Evolutionary conservation across 2,113 vertebrate genomes (phyloP), one percentile per base, ranked within the genome.

Genomic region (Mus pahari): DNA sequence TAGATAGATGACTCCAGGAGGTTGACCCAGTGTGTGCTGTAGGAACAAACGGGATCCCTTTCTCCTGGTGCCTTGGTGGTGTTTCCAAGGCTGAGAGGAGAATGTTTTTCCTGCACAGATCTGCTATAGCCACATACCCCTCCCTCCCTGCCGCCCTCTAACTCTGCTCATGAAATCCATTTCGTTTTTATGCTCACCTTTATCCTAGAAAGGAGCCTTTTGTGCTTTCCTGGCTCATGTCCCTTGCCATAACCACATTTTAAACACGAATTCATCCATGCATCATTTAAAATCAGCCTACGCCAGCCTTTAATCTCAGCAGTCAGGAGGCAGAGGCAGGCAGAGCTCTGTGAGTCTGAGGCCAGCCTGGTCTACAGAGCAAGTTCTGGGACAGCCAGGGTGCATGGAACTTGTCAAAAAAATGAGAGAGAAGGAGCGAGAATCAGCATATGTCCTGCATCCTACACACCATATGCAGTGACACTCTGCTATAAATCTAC

Each of bases 251-350:
- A 94, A 66, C 55, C 91, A 86, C 39, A 84, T 36, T 88, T 94
- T 87, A 83, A 94, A 62, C 74, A 75, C 24, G 95, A 88, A n/a
- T 53, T 74, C 39, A 71, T 20, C 48, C 33, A 11, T 26, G 55
- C 77, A 77, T 73, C 62, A 91, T 39, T 93, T 92, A 90, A 87
- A 90, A 90, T 70, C 84, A 94, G 75, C 74, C 13, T 24, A 81
- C 22, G 1, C 16, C 16, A 84, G 58, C 26, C 58, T 64, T 81
- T 62, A 45, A 42, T 45, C 58, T 45, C 58, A 64, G 58, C 14
- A 62, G 7, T 19, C 16, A 13, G 36, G 5, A 81, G 53, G 10
- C 53, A 81, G 53, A 39, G 20, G 31, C 36, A n/a, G 20, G 58
- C 58, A 42, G n/a, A 42, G 2, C 24, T 83, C 81, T 84, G 26